Evolutionary conservation across 1,140 invertebrate species (phyloP), one percentile per base, ranked within the genome.

Genomic region (Drosophila obscura): DNA sequence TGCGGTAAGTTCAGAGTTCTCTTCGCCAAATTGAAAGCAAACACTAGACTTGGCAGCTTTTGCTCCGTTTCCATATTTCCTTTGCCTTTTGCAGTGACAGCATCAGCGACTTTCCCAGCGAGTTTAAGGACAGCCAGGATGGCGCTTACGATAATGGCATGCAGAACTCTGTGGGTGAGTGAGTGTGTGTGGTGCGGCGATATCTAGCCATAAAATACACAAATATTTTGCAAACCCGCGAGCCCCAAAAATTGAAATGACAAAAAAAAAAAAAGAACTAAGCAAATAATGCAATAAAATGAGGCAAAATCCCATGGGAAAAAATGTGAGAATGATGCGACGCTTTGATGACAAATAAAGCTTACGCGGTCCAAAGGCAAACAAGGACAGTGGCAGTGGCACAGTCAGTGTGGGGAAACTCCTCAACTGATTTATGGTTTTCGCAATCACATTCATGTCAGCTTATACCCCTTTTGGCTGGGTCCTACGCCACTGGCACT

Each of bases 121-220:
- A 94, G 78, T 84, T 93, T 60, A 94, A 94, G 65, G 90, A 91
- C 63, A 90, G 85, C 28, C 90, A 91, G 68, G 90, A 91, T 31
- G 80, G 76, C 44, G 73, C 81, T 73, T 92, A 91, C 61, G 91
- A 92, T 73, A 92, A 92, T 90, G 93, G 93, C 72, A 92, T 93
- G 69, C 94, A 93, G 24, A 94, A 94, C 69, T 93, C 93, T 60
- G 94, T 94, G 77, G 94, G 94, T 94, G 78, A 91, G 90, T 73
- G 45, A 41, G 22, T 3, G 22, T 1, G 19, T 1, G 19, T 19
- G 9, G 4, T 45, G 15, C n/a, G 8, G 41, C 19, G 22, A 45
- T 57, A 53, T 74, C 43, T 59, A 61, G 44, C 39, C 55, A 74
- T 77, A 87, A 75, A 80, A 81, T 46, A 69, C 55, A 66, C 57